Evolutionary conservation across 2,113 vertebrate species (phyloP), one percentile per base, ranked within the genome.

Genomic region (Pseudonaja textilis): DNA sequence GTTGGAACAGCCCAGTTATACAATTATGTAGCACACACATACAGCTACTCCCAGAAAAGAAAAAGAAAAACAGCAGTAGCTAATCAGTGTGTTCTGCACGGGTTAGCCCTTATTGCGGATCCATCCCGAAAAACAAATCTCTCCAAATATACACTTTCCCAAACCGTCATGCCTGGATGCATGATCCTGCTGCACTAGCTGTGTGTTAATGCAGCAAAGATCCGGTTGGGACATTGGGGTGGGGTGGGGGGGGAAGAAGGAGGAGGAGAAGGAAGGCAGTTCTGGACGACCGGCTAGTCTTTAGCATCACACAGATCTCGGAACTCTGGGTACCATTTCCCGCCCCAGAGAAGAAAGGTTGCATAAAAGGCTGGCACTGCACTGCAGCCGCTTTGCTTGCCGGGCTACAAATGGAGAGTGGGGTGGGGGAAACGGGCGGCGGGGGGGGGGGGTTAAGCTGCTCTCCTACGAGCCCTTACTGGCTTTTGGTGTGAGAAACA

Each of bases 131-230:
- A 34, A 25, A 5, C 42, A 64, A 88, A 91, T 45, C 69, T 89
- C 85, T 86, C 10, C 47, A 94, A 92, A 93, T 22, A 42, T 89
- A 91, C 86, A 89, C 93, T n/a, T 50, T 81, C 56, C 56, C 74
- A 89, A 69, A 57, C 39, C 74, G 22, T 50, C 59, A 47, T 59
- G 94, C 34, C 87, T 18, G 20, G 11, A 50, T 90, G 88, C 88
- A 50, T 56, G 61, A 59, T 92, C 74, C 74, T 81, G 92, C 74
- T 34, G 34, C 93, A 91, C 64, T 91, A 57, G 91, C 91, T 86
- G 91, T 50, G 91, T 54, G 89, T 90, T 92, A 90, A 94, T 16
- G 93, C 95, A 91, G 90, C 92, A 96, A 93, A 91, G 91, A 94
- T 93, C 94, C 95, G 61, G 74, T 91, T 90, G 64, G 1, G 18